Percentiles rank a stretch among this genome's conserved stretches.
Conservation (phyloP, 2,888 invertebrate species). For the Hyposoter didymator region DNA sequence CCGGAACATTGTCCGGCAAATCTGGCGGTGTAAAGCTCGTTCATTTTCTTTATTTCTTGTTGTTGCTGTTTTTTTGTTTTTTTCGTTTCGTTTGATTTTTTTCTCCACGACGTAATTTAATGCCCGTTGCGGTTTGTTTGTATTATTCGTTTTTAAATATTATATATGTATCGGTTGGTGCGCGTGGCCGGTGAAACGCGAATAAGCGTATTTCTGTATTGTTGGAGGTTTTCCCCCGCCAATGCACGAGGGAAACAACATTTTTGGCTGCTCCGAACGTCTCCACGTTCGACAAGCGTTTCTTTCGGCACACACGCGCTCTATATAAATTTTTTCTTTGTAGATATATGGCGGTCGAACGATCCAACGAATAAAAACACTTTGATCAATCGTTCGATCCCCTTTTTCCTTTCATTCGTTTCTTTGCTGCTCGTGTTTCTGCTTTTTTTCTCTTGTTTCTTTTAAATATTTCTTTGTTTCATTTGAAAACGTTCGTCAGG, state of each 20-base stretch:
- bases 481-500: slow-evolving; percentile 62
- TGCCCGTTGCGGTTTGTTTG: slow-evolving; percentile 76
- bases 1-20: slow-evolving; percentile 64
- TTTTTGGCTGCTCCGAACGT: slow-evolving; percentile 51
- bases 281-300: slow-evolving; percentile 38
- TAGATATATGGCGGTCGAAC: slow-evolving; percentile 52
- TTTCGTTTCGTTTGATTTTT: no score
- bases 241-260: neutral
- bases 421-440: slow-evolving; percentile 3
- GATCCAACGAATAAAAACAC: slow-evolving; percentile 12
- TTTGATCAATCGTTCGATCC: slow-evolving; percentile 20
- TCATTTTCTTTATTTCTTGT: slow-evolving; percentile 65
- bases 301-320: slow-evolving; percentile 34
- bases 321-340: slow-evolving; percentile 48
- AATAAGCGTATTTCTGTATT: slow-evolving; percentile 18
- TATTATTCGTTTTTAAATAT: slow-evolving; percentile 28
- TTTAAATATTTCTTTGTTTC: slow-evolving; percentile 10
- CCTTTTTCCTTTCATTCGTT: slow-evolving; percentile 4
- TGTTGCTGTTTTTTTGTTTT: slow-evolving; percentile 48
- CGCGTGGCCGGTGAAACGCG: slow-evolving; percentile 38
- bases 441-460: slow-evolving; percentile 40
- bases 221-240: neutral
- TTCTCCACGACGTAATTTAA: slow-evolving; percentile 76
- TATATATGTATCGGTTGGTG: slow-evolving; percentile 40
- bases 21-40: slow-evolving; percentile 80